Evolutionary conservation across 2,113 vertebrate genomes (phyloP), one percentile per base, ranked within the genome.

Genomic region (Bos javanicus): DNA sequence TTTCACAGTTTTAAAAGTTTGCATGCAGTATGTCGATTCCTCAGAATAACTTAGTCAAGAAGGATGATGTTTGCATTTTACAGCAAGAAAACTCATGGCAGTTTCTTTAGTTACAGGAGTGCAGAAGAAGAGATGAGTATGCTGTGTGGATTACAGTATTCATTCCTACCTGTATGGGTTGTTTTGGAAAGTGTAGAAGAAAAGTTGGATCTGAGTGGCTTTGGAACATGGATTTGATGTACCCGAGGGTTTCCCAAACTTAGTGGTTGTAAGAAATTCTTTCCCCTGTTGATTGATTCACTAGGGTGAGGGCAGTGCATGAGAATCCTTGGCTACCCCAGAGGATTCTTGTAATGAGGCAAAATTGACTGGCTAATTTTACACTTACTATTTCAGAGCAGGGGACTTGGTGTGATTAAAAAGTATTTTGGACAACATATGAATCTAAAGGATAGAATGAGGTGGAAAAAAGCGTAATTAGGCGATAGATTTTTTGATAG

Each of bases 211-310:
- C 60, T 19, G 25, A 81, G 13, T 83, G 48, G 46, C 26, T 85
- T 85, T 97, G 54, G 25, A 89, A 89, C 89, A 89, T 90, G 64
- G 43, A 60, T 96, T 89, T 92, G 52, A 81, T 76, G 56, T 83
- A 76, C 17, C 93, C 36, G 23, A 86, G 71, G 76, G 21, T 59
- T 94, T 94, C 78, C 26, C 43, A 92, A 11, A 85, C 19, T 59
- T 81, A 43, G 21, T 86, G 23, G 14, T 80, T 2, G 6, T 85
- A 48, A 67, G 30, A 92, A 87, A 15, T 30, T 21, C 39, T 87
- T 87, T 83, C 43, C 28, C 30, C 36, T 95, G 57, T 43, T 83
- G 87, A 78, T 28, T 91, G 57, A 39, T 36, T 80, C 28, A 19
- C n/a, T 48, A 33, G 83, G 23, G 9, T 11, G 39, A 4, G 39